Evolutionary conservation across 2,113 vertebrate species (phyloP).

Genomic region (Nibea albiflora): DNA sequence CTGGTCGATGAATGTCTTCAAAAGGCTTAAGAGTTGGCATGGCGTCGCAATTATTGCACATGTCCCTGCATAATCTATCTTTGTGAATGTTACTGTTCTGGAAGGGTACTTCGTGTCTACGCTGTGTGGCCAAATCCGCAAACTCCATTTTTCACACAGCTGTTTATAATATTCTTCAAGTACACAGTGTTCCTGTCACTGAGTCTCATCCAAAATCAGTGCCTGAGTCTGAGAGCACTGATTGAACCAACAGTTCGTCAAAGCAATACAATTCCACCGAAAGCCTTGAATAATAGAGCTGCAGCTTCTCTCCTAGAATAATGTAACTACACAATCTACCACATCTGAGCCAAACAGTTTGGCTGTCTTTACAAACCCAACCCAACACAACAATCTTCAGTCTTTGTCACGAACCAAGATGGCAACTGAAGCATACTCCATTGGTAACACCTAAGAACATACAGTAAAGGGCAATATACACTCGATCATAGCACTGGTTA

Average conservation of each 20-base stretch:
- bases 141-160: neutral
- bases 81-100: neutral
- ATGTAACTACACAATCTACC: neutral
- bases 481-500: neutral
- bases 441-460: neutral
- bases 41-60: neutral
- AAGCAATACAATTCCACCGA: neutral
- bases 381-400: neutral
- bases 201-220: neutral
- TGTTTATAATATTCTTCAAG: neutral
- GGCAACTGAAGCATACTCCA: neutral
- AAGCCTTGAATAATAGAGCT: neutral
- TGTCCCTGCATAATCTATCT: neutral
- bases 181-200: slow-evolving; percentile 2
- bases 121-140: neutral
- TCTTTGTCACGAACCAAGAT: neutral
- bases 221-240: neutral
- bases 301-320: neutral
- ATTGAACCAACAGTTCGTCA: neutral
- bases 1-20: neutral
- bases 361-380: neutral
- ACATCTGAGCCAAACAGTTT: neutral
- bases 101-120: neutral
- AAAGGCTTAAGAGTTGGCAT: neutral
- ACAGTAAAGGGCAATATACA: neutral